Base-by-base conservation (phyloP, 2,797 vertebrate species). In the Cyprinella venusta region DNA sequence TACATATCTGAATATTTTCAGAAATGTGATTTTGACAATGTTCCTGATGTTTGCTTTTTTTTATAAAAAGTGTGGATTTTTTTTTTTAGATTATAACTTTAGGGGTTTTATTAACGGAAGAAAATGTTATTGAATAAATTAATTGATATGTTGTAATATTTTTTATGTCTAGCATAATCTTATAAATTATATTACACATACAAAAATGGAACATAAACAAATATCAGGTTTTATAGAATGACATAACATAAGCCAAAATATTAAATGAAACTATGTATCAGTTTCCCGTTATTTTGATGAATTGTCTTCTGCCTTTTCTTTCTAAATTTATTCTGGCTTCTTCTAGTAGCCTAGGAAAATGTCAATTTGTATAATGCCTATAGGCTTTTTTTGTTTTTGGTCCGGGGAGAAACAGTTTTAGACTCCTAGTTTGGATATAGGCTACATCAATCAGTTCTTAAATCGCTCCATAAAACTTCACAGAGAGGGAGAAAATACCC, bases 401-500 rank as follows among this genome's bases (percentile, higher is more conserved):
- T 78, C 80, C 42, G 15, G 24, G 74, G 77, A 48, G 84, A 86
- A 70, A 68, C 40, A 64, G 64, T 81, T 76, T 75, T 63, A 74
- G 56, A 72, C 56, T 82, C 68, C 42, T 48, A 48, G 45, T 48
- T 59, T 75, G 71, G 36, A 75, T 68, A 33, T 5, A 3, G 40
- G 40, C 9, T 12, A 82, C 86, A 87, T 89, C 79, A 87, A 87
- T 86, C 85, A 89, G 76, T 64, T 76, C 82, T 81, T 85, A 81
- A 75, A 86, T 81, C 85, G 76, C 82, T 72, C 80, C 87, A 85
- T 87, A 90, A 89, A 89, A 80, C 82, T 79, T 76, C 48, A 63
- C 52, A 69, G 74, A 71, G 80, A 70, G 30, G 40, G 69, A 81
- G 77, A 78, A 86, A 79, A 78, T 54, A 36, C 72, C 68, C 26